Evolutionary conservation across 2,888 invertebrate species (phyloP).

Genomic region (Eretmocerus hayati): DNA sequence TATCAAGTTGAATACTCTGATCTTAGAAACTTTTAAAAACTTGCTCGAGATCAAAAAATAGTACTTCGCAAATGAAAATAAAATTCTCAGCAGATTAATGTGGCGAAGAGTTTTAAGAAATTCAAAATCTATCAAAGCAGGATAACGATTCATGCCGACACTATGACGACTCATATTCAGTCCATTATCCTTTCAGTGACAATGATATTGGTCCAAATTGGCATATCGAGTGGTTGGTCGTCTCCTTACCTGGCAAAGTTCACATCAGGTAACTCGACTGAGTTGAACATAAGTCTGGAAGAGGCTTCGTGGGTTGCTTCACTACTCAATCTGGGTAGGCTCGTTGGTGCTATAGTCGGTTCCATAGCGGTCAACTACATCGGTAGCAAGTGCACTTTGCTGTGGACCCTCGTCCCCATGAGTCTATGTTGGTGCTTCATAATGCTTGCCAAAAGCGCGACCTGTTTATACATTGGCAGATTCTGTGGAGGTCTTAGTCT

Average conservation of each 20-base stretch:
- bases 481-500: slow-evolving; percentile 28
- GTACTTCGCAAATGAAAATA: too few relatives aligned
- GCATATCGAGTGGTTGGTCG: slow-evolving; percentile 29
- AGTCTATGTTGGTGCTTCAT: slow-evolving; percentile 29
- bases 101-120: background rate
- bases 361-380: slow-evolving; percentile 25
- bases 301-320: slow-evolving; percentile 38
- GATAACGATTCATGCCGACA: background rate
- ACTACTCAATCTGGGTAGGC: slow-evolving; percentile 31
- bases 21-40: too few relatives aligned
- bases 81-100: too few relatives aligned
- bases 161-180: background rate
- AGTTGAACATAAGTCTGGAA: slow-evolving; percentile 24
- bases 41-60: too few relatives aligned
- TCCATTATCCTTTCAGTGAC: slow-evolving; percentile 10
- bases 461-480: slow-evolving; percentile 28
- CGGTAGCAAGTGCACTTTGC: slow-evolving; percentile 32
- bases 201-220: slow-evolving; percentile 13
- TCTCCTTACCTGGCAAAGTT: slow-evolving; percentile 31
- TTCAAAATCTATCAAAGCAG: too few relatives aligned
- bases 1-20: too few relatives aligned
- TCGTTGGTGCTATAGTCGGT: slow-evolving; percentile 30
- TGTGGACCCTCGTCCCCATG: slow-evolving; percentile 26
- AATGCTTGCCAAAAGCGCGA: slow-evolving; percentile 24
- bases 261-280: slow-evolving; percentile 18